Evolutionary conservation across 2,797 vertebrate genomes (phyloP), one percentile per base, ranked within the genome.

Genomic region (Channa striata): DNA sequence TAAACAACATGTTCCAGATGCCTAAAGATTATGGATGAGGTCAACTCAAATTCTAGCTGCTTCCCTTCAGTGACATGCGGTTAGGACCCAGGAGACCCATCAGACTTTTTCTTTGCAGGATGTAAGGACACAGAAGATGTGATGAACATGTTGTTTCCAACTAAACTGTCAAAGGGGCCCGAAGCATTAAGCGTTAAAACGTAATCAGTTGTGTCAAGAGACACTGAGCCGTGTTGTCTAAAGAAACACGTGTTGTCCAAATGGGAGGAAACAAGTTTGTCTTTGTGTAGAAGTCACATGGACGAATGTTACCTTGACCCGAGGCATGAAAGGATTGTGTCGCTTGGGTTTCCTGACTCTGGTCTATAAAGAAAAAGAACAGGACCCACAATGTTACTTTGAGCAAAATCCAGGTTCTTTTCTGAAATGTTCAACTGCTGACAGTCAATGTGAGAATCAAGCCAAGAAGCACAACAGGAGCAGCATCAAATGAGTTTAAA

Each of bases 241-340:
- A 34, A 49, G 4, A 59, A 59, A 53, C 17, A 1, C 10, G 1
- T 23, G 20, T 14, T 34, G n/a, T 49, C 6, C 21, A 56, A 34
- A 42, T 1, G 8, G 8, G 13, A 49, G 17, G 19, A 53, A 53
- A 75, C 37, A 30, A 7, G 53, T 69, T 16, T 53, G 17, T 30
- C 25, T 30, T 30, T 30, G 25, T 30, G 25, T 9, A 16, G 16
- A 56, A 5, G 25, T 58, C 39, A 19, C 44, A 53, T 60, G 43
- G 51, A 30, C 62, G 6, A 76, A 46, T 5, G 20, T 75, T 83
- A 92, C 91, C 91, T 92, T 93, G 60, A 73, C 59, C 0, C 39
- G 81, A 54, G 88, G 84, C 87, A 92, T 84, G 84, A 93, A 93
- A 5, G 91, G 91, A 60, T 93, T 93, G 49, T 68, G 78, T 43